These are phyloP conservation scores for Drosophila kuntzei DNA, from an alignment of 2,888 invertebrate species.

Conservation along the genomic window DNA sequence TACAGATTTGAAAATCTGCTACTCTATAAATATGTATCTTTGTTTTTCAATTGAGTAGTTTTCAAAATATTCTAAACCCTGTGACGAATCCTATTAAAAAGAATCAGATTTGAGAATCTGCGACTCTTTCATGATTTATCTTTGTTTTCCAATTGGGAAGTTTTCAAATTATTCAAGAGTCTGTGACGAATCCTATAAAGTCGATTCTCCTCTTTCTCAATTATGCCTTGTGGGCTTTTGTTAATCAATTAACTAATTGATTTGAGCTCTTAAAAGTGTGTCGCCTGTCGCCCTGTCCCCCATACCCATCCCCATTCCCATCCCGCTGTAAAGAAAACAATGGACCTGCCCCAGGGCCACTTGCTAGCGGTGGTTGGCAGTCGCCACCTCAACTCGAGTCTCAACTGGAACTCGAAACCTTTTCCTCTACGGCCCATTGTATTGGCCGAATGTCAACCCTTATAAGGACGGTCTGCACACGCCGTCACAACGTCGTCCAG, in stretches of 20 bases:
- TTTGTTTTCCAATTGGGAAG: conserved; percentile 4
- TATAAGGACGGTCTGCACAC: conserved; percentile 58
- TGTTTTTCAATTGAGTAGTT: conserved; percentile 1
- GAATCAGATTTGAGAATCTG: neutral
- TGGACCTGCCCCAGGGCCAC: conserved; percentile 53
- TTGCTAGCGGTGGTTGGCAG: conserved; percentile 59
- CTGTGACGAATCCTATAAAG: conserved; percentile 10
- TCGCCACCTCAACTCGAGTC: conserved; percentile 66
- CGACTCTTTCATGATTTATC: neutral
- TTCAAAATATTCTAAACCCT: conserved; percentile 17
- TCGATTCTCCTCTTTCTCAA: conserved; percentile 4
- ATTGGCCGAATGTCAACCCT: conserved; percentile 72
- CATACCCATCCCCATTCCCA: neutral
- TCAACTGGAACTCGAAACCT: conserved; percentile 35
- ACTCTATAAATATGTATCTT: neutral
- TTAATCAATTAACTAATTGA: conserved; percentile 84
- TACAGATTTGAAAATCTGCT: neutral
- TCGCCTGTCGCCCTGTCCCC: conserved; percentile 52
- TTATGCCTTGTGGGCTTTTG: conserved; percentile 46
- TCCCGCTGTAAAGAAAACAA: conserved; percentile 36
- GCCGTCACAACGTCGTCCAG: conserved; percentile 60
- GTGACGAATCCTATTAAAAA: conserved; percentile 8
- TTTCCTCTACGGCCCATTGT: conserved; percentile 49
- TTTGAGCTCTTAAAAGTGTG: conserved; percentile 73
- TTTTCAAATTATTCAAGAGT: conserved; percentile 16